A percentile compares a stretch with the other conserved stretches of the same genome.
Conservation (phyloP, 1,140 invertebrate species). For the Polyergus mexicanus region DNA sequence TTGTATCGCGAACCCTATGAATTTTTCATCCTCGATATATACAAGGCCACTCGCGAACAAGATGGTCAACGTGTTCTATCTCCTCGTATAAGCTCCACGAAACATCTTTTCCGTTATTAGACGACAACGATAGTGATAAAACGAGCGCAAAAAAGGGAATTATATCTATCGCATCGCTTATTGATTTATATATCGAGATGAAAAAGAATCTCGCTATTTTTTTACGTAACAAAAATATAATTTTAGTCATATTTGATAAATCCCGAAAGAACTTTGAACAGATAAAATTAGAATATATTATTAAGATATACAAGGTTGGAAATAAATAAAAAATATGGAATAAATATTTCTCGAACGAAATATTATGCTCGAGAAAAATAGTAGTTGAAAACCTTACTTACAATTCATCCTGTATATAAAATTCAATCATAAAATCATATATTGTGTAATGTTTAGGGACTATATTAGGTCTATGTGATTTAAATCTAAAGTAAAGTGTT, state of each 20-base stretch:
- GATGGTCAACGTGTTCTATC: slow-evolving; percentile 47
- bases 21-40: slow-evolving; percentile 58
- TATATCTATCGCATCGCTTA: neutral
- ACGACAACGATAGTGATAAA: slow-evolving; percentile 11
- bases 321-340: neutral
- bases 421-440: neutral
- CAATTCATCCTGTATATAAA: neutral
- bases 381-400: neutral
- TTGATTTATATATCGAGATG: neutral
- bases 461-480: neutral
- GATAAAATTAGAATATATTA: neutral
- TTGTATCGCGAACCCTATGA: slow-evolving; percentile 42
- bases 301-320: neutral
- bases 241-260: neutral
- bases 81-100: neutral
- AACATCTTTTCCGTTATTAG: slow-evolving; percentile 45
- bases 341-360: neutral
- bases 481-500: neutral
- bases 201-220: neutral
- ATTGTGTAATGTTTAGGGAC: neutral
- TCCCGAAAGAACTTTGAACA: neutral
- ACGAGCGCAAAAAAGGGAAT: slow-evolving; percentile 10
- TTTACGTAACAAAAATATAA: neutral
- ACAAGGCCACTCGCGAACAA: slow-evolving; percentile 35
- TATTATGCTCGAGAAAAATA: neutral